A percentile compares a stretch with the other conserved stretches of the same genome.
Conservation (phyloP, 23 tunicate genomes). For the Styela clava region DNA sequence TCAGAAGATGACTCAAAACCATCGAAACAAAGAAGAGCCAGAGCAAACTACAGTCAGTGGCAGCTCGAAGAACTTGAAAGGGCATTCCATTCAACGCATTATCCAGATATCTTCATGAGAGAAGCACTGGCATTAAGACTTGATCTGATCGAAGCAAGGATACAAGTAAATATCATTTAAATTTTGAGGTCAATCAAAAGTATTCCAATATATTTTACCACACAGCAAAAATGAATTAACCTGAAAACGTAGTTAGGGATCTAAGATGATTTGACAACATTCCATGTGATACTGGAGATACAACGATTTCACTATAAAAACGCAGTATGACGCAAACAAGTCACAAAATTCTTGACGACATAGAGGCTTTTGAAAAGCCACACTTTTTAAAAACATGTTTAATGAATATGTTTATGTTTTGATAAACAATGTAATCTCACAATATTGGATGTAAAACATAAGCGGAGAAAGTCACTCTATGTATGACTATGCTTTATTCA, state of each 20-base stretch:
- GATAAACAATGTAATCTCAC: not conserved
- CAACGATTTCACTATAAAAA: too few species aligned
- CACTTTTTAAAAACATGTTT: not conserved
- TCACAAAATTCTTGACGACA: too few species aligned
- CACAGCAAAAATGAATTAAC: too few species aligned
- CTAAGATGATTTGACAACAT: too few species aligned
- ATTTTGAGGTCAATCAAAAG: too few species aligned
- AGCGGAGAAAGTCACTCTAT: not conserved
- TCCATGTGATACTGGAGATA: too few species aligned
- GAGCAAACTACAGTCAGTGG: conserved; percentile 99
- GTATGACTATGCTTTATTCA: not conserved
- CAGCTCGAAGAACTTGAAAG: conserved; percentile 95
- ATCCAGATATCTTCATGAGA: conserved; percentile 96
- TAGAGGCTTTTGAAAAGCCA: too few species aligned
- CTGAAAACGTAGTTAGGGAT: too few species aligned
- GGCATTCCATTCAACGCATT: conserved; percentile 95
- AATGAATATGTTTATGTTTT: not conserved
- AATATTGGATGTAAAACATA: not conserved
- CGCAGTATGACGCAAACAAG: too few species aligned
- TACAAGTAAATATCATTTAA: conserved; percentile 80
- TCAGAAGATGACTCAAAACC: conserved; percentile 39
- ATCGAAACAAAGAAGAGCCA: conserved; percentile 80
- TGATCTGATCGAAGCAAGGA: conserved; percentile 91
- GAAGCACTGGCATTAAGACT: conserved; percentile 89
- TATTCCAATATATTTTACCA: too few species aligned